Conservation (phyloP, 2,113 vertebrate genomes). For the Puffinus mauretanicus region DNA sequence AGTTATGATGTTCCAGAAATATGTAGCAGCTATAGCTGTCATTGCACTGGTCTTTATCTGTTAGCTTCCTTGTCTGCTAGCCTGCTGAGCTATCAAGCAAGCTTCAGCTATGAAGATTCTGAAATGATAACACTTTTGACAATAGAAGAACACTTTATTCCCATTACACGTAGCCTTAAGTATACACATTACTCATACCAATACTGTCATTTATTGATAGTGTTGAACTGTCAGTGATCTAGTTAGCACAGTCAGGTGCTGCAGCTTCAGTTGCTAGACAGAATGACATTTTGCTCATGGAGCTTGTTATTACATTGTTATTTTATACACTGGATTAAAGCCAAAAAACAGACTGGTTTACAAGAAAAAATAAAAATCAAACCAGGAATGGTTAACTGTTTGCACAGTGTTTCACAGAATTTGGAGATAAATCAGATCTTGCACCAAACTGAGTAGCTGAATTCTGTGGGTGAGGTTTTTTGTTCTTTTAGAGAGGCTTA, state of each 20-base stretch:
- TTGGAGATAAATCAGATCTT: background rate
- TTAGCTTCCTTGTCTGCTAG: background rate
- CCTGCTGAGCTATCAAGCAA: slow-evolving; percentile 38
- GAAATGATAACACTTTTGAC: slow-evolving; percentile 51
- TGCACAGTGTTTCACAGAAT: background rate
- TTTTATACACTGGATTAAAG: slow-evolving; percentile 1
- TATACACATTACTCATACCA: slow-evolving; percentile 60
- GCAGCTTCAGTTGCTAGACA: slow-evolving; percentile 33
- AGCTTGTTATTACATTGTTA: slow-evolving; percentile 47
- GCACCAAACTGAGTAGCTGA: background rate
- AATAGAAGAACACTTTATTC: slow-evolving; percentile 47
- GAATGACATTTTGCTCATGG: slow-evolving; percentile 29
- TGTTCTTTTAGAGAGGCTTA: background rate
- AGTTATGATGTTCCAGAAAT: slow-evolving; percentile 12
- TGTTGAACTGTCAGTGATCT: slow-evolving; percentile 23
- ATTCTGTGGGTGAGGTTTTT: background rate
- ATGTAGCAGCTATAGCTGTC: slow-evolving; percentile 4
- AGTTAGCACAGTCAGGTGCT: slow-evolving; percentile 49
- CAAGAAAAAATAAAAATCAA: background rate
- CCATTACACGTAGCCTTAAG: slow-evolving; percentile 45
- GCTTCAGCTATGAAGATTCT: slow-evolving; percentile 19
- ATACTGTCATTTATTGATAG: slow-evolving; percentile 59
- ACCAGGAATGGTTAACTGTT: background rate
- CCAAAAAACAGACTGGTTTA: slow-evolving; percentile 11
- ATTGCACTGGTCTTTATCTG: background rate